These are phyloP conservation scores for Ariolimax columbianus DNA, from an alignment of 2,888 invertebrate species.

Conservation along the genomic window DNA sequence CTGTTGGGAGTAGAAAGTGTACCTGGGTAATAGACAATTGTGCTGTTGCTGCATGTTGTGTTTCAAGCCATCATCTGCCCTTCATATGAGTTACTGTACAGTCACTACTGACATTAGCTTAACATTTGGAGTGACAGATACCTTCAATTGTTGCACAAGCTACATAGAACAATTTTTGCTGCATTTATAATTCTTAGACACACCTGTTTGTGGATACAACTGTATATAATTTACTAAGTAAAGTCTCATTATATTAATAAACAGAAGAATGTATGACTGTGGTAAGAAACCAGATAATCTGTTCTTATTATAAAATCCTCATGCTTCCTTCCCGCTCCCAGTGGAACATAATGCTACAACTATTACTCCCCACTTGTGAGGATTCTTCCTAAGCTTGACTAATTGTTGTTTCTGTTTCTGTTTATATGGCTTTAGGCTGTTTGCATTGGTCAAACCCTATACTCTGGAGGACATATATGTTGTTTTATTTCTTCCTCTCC, in stretches of 20 bases:
- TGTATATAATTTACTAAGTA: neutral
- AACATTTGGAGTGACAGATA: neutral
- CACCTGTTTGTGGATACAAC: neutral
- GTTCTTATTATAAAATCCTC: too few species aligned
- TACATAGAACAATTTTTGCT: neutral
- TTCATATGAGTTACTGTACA: neutral
- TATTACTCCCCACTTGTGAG: too few species aligned
- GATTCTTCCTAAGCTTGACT: too few species aligned
- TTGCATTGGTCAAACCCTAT: too few species aligned
- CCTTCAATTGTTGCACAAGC: neutral
- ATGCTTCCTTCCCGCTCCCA: too few species aligned
- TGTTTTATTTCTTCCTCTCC: too few species aligned
- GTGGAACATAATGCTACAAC: too few species aligned
- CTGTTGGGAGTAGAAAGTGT: neutral
- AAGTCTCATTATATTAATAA: neutral
- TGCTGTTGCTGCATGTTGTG: neutral
- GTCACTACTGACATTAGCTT: neutral
- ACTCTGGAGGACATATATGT: too few species aligned
- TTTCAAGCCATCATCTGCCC: neutral
- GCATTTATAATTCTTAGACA: neutral
- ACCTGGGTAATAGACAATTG: neutral
- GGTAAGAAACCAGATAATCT: too few species aligned
- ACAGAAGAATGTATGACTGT: neutral
- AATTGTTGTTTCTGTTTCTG: too few species aligned
- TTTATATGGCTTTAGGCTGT: too few species aligned